These are phyloP conservation scores for Ornithorhynchus anatinus DNA, from an alignment of 2,113 vertebrate species.

Conservation along the genomic window DNA sequence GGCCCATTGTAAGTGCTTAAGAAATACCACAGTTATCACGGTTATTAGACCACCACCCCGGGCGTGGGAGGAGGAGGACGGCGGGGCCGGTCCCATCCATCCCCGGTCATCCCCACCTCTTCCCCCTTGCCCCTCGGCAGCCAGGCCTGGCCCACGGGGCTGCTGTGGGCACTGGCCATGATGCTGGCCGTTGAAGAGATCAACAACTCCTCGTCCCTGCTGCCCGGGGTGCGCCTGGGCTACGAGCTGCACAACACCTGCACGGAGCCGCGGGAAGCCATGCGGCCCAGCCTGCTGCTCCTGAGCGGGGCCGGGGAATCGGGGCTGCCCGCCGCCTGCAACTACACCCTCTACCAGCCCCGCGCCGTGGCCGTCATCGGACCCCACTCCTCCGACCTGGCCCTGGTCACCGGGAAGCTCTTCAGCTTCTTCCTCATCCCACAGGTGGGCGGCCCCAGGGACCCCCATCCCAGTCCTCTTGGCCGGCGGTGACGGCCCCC, in stretches of 20 bases:
- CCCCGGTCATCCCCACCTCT: too few relatives aligned
- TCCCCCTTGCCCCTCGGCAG: neutral
- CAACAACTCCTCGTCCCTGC: slow-evolving; percentile 76
- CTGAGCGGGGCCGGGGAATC: slow-evolving; percentile 45
- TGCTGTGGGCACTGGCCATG: slow-evolving; percentile 81
- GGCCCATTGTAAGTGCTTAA: too few relatives aligned
- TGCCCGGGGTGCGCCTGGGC: slow-evolving; percentile 53
- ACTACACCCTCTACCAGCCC: slow-evolving; percentile 82
- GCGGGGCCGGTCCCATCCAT: too few relatives aligned
- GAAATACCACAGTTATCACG: too few relatives aligned
- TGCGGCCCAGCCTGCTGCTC: slow-evolving; percentile 79
- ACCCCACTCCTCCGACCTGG: slow-evolving; percentile 74
- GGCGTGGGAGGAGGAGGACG: neutral
- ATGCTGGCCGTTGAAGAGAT: slow-evolving; percentile 87
- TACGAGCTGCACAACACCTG: slow-evolving; percentile 17
- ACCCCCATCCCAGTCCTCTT: too few relatives aligned
- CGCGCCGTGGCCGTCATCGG: slow-evolving; percentile 81
- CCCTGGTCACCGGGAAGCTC: slow-evolving; percentile 75
- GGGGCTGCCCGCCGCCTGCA: slow-evolving; percentile 56
- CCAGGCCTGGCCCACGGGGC: slow-evolving; percentile 70
- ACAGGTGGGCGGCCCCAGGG: neutral
- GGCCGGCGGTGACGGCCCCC: neutral
- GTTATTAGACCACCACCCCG: too few relatives aligned
- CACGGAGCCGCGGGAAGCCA: slow-evolving; percentile 48
- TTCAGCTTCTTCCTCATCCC: slow-evolving; percentile 80